Evolutionary conservation across 2,797 vertebrate genomes (phyloP), one percentile per base, ranked within the genome.

Genomic region (Sitta carolinensis): DNA sequence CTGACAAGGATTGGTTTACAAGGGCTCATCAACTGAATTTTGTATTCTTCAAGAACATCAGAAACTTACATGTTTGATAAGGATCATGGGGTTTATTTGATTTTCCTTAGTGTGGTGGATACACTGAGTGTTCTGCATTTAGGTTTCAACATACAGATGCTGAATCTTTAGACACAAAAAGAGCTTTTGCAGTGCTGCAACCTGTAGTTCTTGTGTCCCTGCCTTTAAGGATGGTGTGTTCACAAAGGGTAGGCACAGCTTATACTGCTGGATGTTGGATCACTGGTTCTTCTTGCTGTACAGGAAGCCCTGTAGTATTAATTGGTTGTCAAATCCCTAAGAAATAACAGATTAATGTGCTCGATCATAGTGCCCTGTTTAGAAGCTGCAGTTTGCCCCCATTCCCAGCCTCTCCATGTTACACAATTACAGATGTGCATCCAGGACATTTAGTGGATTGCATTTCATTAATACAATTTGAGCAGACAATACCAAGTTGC

Each of bases 381-480:
- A 96, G 97, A 97, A 98, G 97, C 97, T 98, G 97, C 97, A 96
- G 98, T 97, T 98, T 98, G 97, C 96, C 97, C 96, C 97, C 97
- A 92, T 97, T 97, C 97, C 97, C 97, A 97, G 98, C 98, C 98
- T 98, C 98, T 97, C 98, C 97, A 94, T 98, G 98, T 98, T 97
- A 98, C 98, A 97, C 98, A 98, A 98, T 98, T 99, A 99, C 98
- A 98, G 98, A 98, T 99, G 98, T 98, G 98, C 98, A 98, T 98
- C 98, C 98, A 98, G 98, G 98, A 99, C 98, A 97, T 99, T 98
- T 98, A 99, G 98, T 97, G 98, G 98, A 98, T 99, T 99, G 98
- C 98, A 98, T 99, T 99, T 99, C 99, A 99, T 99, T 99, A 99
- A 98, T 98, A 98, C 98, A 98, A 99, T 99, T 98, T 98, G 98